Evolutionary conservation across 2,113 vertebrate species (phyloP).

Genomic region (Brachypodius melanocephalos): DNA sequence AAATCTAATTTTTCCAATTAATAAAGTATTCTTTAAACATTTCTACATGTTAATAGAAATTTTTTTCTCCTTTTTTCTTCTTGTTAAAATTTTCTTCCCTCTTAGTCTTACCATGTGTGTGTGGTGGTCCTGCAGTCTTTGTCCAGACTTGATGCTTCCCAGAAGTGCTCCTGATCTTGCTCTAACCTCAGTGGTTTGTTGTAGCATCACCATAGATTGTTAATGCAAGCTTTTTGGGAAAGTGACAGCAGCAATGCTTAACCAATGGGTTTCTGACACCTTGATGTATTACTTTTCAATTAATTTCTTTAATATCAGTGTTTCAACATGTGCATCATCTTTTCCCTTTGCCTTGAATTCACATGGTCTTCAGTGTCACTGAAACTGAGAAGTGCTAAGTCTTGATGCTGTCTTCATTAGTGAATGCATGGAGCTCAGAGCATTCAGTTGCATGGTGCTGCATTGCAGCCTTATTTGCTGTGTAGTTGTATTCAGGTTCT

Average conservation of each 20-base stretch:
- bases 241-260: neutral
- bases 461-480: neutral
- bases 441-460: neutral
- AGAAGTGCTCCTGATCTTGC: neutral
- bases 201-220: neutral
- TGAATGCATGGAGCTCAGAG: neutral
- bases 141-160: neutral
- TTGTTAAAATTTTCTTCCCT: neutral
- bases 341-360: neutral
- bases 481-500: neutral
- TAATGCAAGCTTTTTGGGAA: neutral
- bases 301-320: neutral
- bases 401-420: neutral
- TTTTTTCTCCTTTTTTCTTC: neutral
- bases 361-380: neutral
- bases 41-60: neutral
- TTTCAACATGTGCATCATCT: neutral
- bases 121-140: neutral
- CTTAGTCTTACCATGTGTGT: neutral
- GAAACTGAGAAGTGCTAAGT: neutral
- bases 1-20: neutral
- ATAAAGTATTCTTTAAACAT: neutral
- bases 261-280: neutral
- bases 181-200: neutral
- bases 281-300: neutral